phyloP scores from a whole-genome alignment of 2,113 vertebrate species.

The Crotalus helleri region DNA sequence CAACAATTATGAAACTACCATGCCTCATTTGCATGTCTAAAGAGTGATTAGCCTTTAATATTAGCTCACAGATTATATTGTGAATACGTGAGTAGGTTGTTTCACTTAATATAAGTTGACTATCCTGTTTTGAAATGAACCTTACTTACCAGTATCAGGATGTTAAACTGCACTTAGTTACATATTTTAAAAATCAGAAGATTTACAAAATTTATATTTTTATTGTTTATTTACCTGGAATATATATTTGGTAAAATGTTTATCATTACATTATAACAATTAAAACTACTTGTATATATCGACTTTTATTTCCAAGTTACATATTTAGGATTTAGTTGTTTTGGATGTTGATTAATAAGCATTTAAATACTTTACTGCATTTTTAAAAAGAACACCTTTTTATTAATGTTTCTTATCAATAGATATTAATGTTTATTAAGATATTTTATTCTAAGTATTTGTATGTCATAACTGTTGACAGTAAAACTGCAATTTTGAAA shows the following conservation, averaged over 20 bases:
- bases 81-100: slow-evolving; percentile 63
- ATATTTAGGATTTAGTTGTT: background rate
- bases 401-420: background rate
- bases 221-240: background rate
- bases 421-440: background rate
- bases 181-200: background rate
- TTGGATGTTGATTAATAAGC: background rate
- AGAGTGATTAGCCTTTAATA: slow-evolving; percentile 47
- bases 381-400: background rate
- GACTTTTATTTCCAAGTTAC: background rate
- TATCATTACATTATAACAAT: background rate
- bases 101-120: slow-evolving; percentile 34
- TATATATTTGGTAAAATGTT: background rate
- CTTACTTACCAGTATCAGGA: background rate
- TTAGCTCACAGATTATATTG: slow-evolving; percentile 67
- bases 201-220: background rate
- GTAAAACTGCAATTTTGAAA: background rate
- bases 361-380: background rate
- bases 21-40: background rate
- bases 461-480: background rate
- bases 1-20: background rate
- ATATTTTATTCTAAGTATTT: background rate
- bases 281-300: background rate
- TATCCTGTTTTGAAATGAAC: slow-evolving; percentile 36
- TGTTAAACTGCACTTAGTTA: background rate